Percentiles rank a stretch among this genome's conserved stretches.
Evolutionary conservation across 2,888 invertebrate genomes (phyloP).

Genomic region (Aleiodes alternator): DNA sequence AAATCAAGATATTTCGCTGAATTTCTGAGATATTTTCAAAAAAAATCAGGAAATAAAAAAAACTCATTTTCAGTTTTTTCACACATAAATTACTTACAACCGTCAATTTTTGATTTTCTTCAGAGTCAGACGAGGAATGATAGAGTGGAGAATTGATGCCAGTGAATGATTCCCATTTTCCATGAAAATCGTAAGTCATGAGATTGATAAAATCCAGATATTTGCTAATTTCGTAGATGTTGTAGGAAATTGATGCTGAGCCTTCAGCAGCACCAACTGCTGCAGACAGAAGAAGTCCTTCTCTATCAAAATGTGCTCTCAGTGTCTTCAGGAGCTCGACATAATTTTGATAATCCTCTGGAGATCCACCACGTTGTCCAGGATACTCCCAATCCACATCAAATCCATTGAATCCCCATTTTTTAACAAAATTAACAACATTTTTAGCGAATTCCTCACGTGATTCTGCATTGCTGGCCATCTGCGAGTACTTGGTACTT

Average conservation of each 20-base stretch:
- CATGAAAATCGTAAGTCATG: conserved; percentile 87
- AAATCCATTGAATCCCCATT: conserved; percentile 81
- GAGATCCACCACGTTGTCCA: conserved; percentile 76
- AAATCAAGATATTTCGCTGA: no score
- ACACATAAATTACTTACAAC: conserved; percentile 72
- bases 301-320: conserved; percentile 76
- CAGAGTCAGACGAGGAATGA: conserved; percentile 64
- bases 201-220: conserved; percentile 82
- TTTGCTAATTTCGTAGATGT: conserved; percentile 78
- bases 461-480: conserved; percentile 73
- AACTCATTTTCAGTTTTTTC: no score
- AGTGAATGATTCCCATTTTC: conserved; percentile 80
- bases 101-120: conserved; percentile 69
- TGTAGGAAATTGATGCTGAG: conserved; percentile 78
- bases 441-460: conserved; percentile 22
- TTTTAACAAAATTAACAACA: conserved; percentile 62
- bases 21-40: no score
- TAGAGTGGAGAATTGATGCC: conserved; percentile 84
- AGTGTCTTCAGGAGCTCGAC: conserved; percentile 78
- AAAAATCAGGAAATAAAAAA: no score
- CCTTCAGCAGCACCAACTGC: conserved; percentile 78
- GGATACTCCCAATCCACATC: conserved; percentile 86
- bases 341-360: conserved; percentile 77
- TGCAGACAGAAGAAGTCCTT: conserved; percentile 70
- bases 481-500: conserved; percentile 78